A percentile compares a stretch with the other conserved stretches of the same genome.
These are phyloP conservation scores for Herpailurus yagouaroundi DNA, from an alignment of 2,113 vertebrate genomes.

Conservation along the genomic window DNA sequence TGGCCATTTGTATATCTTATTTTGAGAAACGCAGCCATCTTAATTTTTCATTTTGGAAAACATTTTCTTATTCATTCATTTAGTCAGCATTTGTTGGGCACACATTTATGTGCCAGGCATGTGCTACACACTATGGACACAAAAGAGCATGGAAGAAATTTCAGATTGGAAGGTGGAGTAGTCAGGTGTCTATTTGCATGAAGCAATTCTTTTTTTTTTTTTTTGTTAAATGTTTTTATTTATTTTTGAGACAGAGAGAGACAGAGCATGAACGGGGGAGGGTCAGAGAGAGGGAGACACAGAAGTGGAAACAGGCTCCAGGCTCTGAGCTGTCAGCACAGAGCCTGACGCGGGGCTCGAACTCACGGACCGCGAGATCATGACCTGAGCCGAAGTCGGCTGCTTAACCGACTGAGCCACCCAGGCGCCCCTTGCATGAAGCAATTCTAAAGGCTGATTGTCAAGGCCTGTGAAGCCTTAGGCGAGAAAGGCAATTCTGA, in stretches of 20 bases:
- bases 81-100: not conserved
- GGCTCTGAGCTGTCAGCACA: too few relatives aligned
- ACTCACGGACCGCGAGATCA: too few relatives aligned
- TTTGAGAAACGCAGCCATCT: not conserved
- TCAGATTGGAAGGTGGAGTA: not conserved
- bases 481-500: not conserved
- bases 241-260: too few relatives aligned
- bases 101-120: not conserved
- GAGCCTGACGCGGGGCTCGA: too few relatives aligned
- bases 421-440: too few relatives aligned
- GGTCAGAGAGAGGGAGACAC: too few relatives aligned
- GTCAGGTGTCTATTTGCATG: not conserved
- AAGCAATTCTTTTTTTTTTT: too few relatives aligned
- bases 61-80: not conserved
- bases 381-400: too few relatives aligned
- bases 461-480: not conserved
- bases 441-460: not conserved
- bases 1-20: not conserved
- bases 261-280: too few relatives aligned
- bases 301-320: too few relatives aligned
- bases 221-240: too few relatives aligned
- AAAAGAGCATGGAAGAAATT: not conserved
- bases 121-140: not conserved
- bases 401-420: too few relatives aligned
- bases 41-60: constrained; percentile 26